Percentiles rank a stretch among this genome's conserved stretches.
These are phyloP conservation scores for Pao palembangensis DNA, from an alignment of 2,113 vertebrate genomes.

Conservation along the genomic window DNA sequence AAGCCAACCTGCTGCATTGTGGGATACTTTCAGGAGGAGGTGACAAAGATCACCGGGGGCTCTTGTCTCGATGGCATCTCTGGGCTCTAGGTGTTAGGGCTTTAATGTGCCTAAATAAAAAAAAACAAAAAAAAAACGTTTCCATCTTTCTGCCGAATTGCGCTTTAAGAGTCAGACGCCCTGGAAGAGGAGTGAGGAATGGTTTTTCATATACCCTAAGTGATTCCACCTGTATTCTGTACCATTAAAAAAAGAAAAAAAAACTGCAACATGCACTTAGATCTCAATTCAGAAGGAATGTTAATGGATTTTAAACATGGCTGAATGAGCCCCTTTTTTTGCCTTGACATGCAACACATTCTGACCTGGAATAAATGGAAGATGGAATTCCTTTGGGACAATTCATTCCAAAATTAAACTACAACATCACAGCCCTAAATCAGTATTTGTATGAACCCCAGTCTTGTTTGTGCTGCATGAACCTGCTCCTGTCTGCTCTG, in stretches of 20 bases:
- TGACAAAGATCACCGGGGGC: slow-evolving; percentile 52
- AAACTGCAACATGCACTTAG: slow-evolving; percentile 36
- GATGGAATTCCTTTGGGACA: slow-evolving; percentile 4
- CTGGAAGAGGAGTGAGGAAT: slow-evolving; percentile 10
- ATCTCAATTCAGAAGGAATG: slow-evolving; percentile 10
- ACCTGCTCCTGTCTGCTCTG: no score
- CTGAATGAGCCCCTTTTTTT: slow-evolving; percentile 27
- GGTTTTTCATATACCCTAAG: slow-evolving; percentile 12
- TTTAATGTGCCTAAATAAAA: slow-evolving; percentile 57
- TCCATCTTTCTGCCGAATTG: slow-evolving; percentile 22
- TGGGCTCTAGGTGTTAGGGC: slow-evolving; percentile 28
- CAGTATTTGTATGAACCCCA: no score
- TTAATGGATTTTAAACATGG: slow-evolving; percentile 27
- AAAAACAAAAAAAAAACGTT: slow-evolving; percentile 33
- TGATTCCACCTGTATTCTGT: slow-evolving; percentile 22
- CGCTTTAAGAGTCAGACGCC: slow-evolving; percentile 51
- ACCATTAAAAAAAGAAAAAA: background rate
- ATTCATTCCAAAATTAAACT: background rate
- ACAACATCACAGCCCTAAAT: no score
- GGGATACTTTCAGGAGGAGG: slow-evolving; percentile 53
- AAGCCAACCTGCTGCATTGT: slow-evolving; percentile 48
- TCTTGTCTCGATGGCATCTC: slow-evolving; percentile 65
- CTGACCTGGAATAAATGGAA: slow-evolving; percentile 1
- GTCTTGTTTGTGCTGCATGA: no score
- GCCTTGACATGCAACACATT: slow-evolving; percentile 34